A percentile compares a stretch with the other conserved stretches of the same genome.
These are phyloP conservation scores for Falco biarmicus DNA, from an alignment of 2,797 vertebrate species.

Conservation along the genomic window DNA sequence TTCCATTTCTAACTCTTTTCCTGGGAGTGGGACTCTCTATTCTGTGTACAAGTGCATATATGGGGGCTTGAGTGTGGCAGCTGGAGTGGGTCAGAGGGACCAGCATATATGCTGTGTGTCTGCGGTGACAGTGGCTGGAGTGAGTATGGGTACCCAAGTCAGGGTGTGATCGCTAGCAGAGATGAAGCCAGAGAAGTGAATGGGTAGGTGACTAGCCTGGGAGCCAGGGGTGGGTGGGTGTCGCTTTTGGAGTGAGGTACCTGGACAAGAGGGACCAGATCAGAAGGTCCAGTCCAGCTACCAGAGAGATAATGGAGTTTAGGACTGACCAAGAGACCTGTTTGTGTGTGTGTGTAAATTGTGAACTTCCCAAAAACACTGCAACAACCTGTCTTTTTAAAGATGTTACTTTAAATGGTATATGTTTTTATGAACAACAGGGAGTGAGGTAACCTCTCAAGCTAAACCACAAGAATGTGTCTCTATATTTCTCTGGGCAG, in stretches of 20 bases:
- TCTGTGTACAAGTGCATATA: not conserved
- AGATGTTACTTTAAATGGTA: not conserved
- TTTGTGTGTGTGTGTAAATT: not conserved
- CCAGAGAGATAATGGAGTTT: not conserved
- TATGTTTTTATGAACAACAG: not conserved
- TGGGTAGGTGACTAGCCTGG: not conserved
- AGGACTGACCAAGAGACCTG: not conserved
- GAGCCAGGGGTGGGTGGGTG: fast-evolving
- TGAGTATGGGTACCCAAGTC: not conserved
- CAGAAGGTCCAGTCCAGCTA: not conserved
- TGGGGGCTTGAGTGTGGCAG: not conserved
- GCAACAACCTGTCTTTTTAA: not conserved
- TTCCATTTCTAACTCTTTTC: not conserved
- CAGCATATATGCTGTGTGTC: not conserved
- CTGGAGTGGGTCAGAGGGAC: not conserved
- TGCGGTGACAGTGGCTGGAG: not conserved
- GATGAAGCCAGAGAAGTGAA: not conserved
- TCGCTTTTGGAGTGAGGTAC: not conserved
- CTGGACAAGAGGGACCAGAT: not conserved
- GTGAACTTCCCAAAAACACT: not conserved
- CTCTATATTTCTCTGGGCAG: not conserved
- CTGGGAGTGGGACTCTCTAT: not conserved
- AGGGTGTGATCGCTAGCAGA: not conserved
- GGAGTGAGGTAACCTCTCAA: not conserved
- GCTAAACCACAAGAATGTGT: not conserved